Evolutionary conservation across 2,888 invertebrate genomes (phyloP), one percentile per base, ranked within the genome.

Genomic region (Chouioia cunea): DNA sequence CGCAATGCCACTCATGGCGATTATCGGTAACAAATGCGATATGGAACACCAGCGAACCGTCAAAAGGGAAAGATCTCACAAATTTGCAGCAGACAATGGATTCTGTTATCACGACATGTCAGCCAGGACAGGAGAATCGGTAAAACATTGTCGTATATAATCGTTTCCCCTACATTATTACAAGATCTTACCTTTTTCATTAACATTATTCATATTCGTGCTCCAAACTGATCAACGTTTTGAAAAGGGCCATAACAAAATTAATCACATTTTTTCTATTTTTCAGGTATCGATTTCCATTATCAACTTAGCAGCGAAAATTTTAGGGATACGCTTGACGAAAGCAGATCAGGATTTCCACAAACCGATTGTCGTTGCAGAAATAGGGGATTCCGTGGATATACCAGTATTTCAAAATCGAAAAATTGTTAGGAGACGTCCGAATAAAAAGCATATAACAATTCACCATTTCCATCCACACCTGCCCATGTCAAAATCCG

Each of bases 21-120:
- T 92, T 58, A 87, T 92, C 72, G 93, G 92, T 10, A 92, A 92
- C 78, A 93, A 93, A 84, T 90, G 92, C 73, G 93, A 93, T 82
- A 86, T 92, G 82, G 93, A 93, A 81, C 92, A 93, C 80, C 92
- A 92, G 79, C 87, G 93, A 76, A 89, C 90, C 0, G 91, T 93
- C 14, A 86, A 91, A 74, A 81, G 90, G 57, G 91, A 91, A 1
- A 89, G 88, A 80, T 91, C 91, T 1, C 89, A 90, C 79, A 88
- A 89, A 75, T 91, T 92, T 77, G 89, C 90, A 4, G 89, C 90
- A 2, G 90, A 91, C 78, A 87, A 91, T 83, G 87, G 90, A 44
- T 81, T 92, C 71, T 86, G 88, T 68, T 89, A 87, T 77, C 91
- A 89, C 78, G 88, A 90, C 73, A 90, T 92, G 62, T 93, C 93